Evolutionary conservation across 2,797 vertebrate genomes (phyloP).

Genomic region (Neopelma chrysocephalum): DNA sequence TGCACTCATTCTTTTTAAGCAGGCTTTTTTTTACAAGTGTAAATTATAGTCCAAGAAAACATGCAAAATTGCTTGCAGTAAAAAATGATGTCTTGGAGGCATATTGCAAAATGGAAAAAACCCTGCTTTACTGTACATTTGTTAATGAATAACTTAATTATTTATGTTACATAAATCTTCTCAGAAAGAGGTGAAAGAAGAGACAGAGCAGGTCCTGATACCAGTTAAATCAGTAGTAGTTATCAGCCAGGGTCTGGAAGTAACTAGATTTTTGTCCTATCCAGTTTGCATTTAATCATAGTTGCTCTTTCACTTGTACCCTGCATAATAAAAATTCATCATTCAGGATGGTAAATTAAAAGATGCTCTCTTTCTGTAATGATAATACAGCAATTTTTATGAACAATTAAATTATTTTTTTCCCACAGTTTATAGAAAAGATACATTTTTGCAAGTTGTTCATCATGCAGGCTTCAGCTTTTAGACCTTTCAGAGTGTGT

Average conservation of each 20-base stretch:
- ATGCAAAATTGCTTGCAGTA: neutral
- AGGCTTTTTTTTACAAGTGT: neutral
- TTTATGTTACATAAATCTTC: constrained; percentile 33
- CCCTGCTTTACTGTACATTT: constrained; percentile 5
- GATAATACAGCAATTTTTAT: constrained; percentile 23
- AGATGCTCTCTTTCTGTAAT: neutral
- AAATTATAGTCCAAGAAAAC: neutral
- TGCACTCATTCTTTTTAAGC: neutral
- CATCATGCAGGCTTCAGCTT: neutral
- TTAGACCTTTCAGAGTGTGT: neutral
- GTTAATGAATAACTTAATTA: constrained; percentile 61
- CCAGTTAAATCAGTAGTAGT: constrained; percentile 42
- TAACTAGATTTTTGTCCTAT: constrained; percentile 65
- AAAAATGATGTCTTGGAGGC: constrained; percentile 7
- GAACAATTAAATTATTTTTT: constrained; percentile 12
- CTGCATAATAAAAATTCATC: constrained; percentile 54
- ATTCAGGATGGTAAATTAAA: constrained; percentile 20
- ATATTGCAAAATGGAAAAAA: neutral
- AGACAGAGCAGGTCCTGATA: constrained; percentile 1
- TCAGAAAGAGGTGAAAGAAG: neutral
- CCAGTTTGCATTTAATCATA: constrained; percentile 51
- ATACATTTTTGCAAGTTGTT: neutral
- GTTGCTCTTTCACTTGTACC: constrained; percentile 30
- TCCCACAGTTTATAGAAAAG: neutral
- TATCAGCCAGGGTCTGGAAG: constrained; percentile 24